Base-by-base conservation (phyloP, 1,140 invertebrate species). In the Ceratoteleas bidentatus region DNA sequence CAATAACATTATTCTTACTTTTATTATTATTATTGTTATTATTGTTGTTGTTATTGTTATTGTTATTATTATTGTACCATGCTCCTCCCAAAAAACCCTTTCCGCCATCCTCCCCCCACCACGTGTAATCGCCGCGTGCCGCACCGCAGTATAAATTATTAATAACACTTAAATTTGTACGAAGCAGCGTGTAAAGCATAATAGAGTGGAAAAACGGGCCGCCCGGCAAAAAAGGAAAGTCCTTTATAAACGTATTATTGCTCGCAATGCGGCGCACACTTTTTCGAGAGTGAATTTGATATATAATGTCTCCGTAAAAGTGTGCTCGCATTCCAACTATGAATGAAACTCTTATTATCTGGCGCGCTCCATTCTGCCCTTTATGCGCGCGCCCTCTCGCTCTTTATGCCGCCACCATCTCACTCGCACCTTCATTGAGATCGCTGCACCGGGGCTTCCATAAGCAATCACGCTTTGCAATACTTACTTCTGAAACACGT, bases 401-500 rank as follows among this genome's bases (percentile, higher is more conserved):
- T 65, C 60, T 32, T 68, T 65, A n/a, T 56, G 68, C 53, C 61
- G 10, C 76, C 74, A 69, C 74, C 50, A 9, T 81, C 77, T 75
- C 74, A 45, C 62, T 81, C 40, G 36, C 69, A 66, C 70, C 58
- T 66, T 84, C 72, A 78, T 83, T 80, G 61, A 81, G 69, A 80
- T 70, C 77, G 78, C 43, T 76, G 73, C 65, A 76, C 64, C 38
- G 68, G 80, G 80, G 68, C 72, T 82, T 82, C 72, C 74, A 82
- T 84, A 81, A 74, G 77, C 77, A 78, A 83, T 83, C 60, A 73
- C 86, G 81, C 76, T 86, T 86, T 87, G 84, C 85, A 87, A 83
- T 83, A 72, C 68, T 85, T 80, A 85, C 85, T 83, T 84, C 83
- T 80, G 82, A 85, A 87, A 86, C 87, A 87, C 86, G 87, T 88